These are phyloP conservation scores for Siphonodentalium dalli DNA, from an alignment of 2,888 invertebrate species.

Conservation along the genomic window DNA sequence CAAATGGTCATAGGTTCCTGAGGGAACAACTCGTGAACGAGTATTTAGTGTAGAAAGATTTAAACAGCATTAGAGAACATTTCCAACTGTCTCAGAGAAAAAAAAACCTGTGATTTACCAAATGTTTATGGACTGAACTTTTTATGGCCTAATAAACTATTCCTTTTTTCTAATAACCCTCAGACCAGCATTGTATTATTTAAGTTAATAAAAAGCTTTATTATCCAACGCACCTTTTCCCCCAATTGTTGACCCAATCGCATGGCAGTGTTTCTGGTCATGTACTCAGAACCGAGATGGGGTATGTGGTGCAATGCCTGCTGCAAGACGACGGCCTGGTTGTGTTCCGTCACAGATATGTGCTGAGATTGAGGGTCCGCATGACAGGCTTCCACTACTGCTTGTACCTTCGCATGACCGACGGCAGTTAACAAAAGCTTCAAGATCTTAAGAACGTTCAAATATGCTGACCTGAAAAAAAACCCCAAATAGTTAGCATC, in stretches of 20 bases:
- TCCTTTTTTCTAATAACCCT: too few relatives aligned
- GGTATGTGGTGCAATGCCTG: conserved; percentile 86
- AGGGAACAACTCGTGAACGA: too few relatives aligned
- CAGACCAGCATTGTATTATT: neutral
- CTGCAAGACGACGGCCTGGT: conserved; percentile 72
- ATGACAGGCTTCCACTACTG: conserved; percentile 70
- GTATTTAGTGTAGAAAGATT: too few relatives aligned
- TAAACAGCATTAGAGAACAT: too few relatives aligned
- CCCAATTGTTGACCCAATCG: conserved; percentile 83
- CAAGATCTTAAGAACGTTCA: conserved; percentile 85
- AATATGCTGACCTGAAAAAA: conserved; percentile 77
- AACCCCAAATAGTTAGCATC: neutral
- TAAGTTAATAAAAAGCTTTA: neutral
- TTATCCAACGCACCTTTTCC: conserved; percentile 71
- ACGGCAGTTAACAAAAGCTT: conserved; percentile 88
- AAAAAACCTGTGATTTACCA: too few relatives aligned
- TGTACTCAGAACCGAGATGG: conserved; percentile 82
- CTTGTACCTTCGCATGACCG: conserved; percentile 72
- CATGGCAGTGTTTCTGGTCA: conserved; percentile 82
- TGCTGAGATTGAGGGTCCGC: conserved; percentile 68
- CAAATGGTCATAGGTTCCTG: too few relatives aligned
- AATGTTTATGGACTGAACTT: too few relatives aligned
- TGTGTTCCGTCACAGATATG: conserved; percentile 62
- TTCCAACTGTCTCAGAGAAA: too few relatives aligned
- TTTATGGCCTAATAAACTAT: too few relatives aligned